A percentile compares a stretch with the other conserved stretches of the same genome.
phyloP scores from a whole-genome alignment of 2,888 invertebrate species.

The Anorthoa munda region DNA sequence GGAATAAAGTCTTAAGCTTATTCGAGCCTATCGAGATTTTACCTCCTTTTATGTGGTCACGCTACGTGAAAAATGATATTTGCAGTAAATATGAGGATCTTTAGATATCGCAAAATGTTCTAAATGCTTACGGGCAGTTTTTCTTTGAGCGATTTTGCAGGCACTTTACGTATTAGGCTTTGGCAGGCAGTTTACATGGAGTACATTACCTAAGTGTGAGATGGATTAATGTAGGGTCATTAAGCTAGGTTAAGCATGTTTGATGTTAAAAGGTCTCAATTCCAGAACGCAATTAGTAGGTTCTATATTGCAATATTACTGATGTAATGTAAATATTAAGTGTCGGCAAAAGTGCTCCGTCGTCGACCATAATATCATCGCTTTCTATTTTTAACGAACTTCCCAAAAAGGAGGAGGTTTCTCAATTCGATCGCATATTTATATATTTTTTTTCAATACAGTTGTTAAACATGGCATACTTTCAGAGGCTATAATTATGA shows the following conservation, averaged over 20 bases:
- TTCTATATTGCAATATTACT: no score
- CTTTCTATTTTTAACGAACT: not conserved
- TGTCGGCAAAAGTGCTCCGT: no score
- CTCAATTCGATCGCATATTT: no score
- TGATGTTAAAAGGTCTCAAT: not conserved
- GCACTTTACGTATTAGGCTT: not conserved
- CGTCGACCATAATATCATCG: no score
- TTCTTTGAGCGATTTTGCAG: not conserved
- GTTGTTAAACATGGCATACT: no score
- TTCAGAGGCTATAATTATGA: no score
- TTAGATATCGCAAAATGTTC: slow-evolving; percentile 37
- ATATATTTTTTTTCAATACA: no score
- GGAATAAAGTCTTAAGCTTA: slow-evolving; percentile 63
- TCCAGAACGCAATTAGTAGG: not conserved
- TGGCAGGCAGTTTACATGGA: not conserved
- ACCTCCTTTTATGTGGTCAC: slow-evolving; percentile 69
- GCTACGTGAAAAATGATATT: slow-evolving; percentile 67
- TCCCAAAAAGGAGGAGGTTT: no score
- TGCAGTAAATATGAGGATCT: slow-evolving; percentile 36
- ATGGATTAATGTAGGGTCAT: not conserved
- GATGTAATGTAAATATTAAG: no score
- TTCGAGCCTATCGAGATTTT: slow-evolving; percentile 63
- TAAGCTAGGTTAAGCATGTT: not conserved
- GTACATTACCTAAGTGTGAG: not conserved
- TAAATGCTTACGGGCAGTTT: slow-evolving; percentile 33